Conservation (phyloP, 2,113 vertebrate genomes). For the Fregata magnificens region DNA sequence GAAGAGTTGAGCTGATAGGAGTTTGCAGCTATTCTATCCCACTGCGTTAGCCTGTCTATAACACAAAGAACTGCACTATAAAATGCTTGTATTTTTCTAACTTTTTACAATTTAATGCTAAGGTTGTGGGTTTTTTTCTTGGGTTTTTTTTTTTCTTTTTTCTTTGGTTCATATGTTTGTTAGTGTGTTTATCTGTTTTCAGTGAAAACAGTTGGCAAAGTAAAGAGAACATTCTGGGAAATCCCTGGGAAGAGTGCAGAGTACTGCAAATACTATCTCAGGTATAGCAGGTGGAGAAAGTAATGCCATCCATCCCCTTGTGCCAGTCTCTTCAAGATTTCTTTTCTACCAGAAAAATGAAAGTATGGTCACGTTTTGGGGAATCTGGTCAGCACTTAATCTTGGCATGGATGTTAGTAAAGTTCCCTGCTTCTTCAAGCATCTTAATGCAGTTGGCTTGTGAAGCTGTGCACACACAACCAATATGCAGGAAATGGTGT, state of each 20-base stretch:
- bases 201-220: neutral
- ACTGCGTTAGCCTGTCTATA: neutral
- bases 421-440: neutral
- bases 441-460: neutral
- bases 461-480: neutral
- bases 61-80: neutral
- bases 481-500: neutral
- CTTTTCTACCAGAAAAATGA: neutral
- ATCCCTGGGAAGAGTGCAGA: neutral
- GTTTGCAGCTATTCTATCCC: neutral
- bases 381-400: neutral
- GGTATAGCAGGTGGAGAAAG: neutral
- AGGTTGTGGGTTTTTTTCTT: neutral
- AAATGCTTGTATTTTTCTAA: neutral
- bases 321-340: neutral
- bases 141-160: no score
- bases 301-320: neutral
- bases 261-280: neutral
- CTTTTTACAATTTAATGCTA: neutral
- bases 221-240: neutral
- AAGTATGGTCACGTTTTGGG: neutral
- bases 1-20: neutral
- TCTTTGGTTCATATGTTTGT: neutral
- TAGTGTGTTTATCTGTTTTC: neutral
- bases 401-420: neutral